Evolutionary conservation across 2,113 vertebrate genomes (phyloP), one percentile per base, ranked within the genome.

Genomic region (Chascanopsetta lugubris): DNA sequence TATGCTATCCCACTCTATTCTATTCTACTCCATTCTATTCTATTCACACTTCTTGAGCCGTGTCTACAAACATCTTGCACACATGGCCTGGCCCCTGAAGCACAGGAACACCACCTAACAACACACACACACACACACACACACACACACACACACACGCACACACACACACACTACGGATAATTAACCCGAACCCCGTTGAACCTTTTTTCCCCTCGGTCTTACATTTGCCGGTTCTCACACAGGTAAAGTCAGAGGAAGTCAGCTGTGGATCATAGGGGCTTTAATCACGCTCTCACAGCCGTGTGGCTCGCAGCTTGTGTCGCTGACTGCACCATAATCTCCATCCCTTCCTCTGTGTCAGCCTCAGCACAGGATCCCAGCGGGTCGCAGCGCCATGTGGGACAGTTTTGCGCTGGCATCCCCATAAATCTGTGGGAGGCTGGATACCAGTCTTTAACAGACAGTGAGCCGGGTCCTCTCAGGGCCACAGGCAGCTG

Each of bases 351-450:
- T 65, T 73, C 72, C 69, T 58, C 42, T 49, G 29, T 70, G 59
- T 47, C 49, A 85, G 85, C 80, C 77, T 79, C 70, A 80, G 77
- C 80, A 73, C 80, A 82, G 70, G 51, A 79, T 80, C 82, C 75
- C 78, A 76, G 75, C 54, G 61, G 68, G 79, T 62, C 84, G 48
- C 58, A 84, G 62, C 81, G 64, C 87, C 91, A 92, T 88, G 86
- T 92, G 91, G 89, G 89, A 92, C 87, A 91, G 90, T 85, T 91
- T 92, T 92, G 67, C 83, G 38, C 75, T 87, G 91, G 88, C 89
- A 90, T 91, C 85, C 91, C 82, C 72, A 82, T 91, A 91, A 92
- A 91, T 87, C 89, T 85, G 90, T 77, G 61, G 89, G 87, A 81
- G 89, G 74, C 62, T 85, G 85, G 64, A 85, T 87, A 62, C 76